Evolutionary conservation across 2,797 vertebrate species (phyloP).

Genomic region (Distichodus sexfasciatus): DNA sequence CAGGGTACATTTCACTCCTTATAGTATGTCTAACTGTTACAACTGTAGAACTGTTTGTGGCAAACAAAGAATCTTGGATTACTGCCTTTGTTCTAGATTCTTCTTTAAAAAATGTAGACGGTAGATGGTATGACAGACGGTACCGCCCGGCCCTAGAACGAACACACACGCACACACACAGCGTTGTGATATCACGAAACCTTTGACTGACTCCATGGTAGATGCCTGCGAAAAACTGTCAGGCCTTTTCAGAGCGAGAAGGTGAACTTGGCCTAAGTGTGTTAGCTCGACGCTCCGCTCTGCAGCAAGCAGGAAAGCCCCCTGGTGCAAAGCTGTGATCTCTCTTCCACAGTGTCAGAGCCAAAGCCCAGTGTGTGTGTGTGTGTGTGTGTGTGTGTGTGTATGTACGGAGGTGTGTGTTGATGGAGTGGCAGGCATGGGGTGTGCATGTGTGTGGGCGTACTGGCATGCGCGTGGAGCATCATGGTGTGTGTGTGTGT

Average conservation of each 20-base stretch:
- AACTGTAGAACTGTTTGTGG: too few relatives aligned
- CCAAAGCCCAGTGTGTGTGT: constrained; percentile 43
- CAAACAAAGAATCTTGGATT: too few relatives aligned
- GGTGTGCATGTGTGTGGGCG: constrained; percentile 37
- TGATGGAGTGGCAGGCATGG: constrained; percentile 39
- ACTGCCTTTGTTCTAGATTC: too few relatives aligned
- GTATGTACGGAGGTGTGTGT: constrained; percentile 47
- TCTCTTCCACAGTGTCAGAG: constrained; percentile 24
- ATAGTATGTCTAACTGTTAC: too few relatives aligned
- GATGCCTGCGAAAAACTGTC: neutral
- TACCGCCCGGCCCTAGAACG: too few relatives aligned
- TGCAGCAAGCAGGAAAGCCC: constrained; percentile 69
- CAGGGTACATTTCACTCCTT: too few relatives aligned
- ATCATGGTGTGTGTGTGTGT: constrained; percentile 14
- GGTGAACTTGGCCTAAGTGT: constrained; percentile 23
- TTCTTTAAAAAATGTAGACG: too few relatives aligned
- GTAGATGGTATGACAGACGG: too few relatives aligned
- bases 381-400: constrained; percentile 34
- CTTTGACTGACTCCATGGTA: too few relatives aligned
- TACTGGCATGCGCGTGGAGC: constrained; percentile 23
- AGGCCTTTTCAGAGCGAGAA: constrained; percentile 6
- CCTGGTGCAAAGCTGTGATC: constrained; percentile 68
- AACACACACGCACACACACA: too few relatives aligned
- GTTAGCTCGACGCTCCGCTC: constrained; percentile 58
- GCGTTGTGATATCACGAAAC: too few relatives aligned